Base-by-base conservation (phyloP, 2,888 invertebrate species). In the Nemotelus nigrinus region DNA sequence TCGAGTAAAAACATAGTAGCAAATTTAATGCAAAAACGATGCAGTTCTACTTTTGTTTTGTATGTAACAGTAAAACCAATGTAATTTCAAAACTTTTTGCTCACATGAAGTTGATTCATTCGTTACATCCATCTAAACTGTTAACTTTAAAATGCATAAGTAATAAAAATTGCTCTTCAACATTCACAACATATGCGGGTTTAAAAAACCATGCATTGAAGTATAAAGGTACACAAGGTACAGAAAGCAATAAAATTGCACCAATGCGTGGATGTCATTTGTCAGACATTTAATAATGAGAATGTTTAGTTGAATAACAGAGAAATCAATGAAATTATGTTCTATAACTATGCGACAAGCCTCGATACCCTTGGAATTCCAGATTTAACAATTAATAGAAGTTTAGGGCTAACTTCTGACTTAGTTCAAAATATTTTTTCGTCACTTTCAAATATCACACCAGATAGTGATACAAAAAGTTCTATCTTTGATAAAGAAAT, bases 151-250 rank as follows among this genome's bases (percentile, higher is more conserved):
- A 64, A 41, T 74, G 74, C 41, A 60, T 75, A 44, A 41, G 50
- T 50, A 63, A 75, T 63, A 60, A 60, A 63, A 60, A 50, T 63
- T 75, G 64, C 48, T 8, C 45, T 43, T 47, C 25, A 47, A 64
- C 63, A n/a, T 75, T 63, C 41, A 75, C 39, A 5, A 75, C 63
- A 41, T 76, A 53, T 65, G 65, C 55, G 7, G 76, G 76, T 41
- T 65, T 76, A 63, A 25, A 44, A 50, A 76, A 55, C 39, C 76
- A 76, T 76, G 50, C 65, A 55, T n/a, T 76, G 55, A 76, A 76
- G 53, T 65, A 55, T 53, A 63, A 39, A 63, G n/a, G n/a, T n/a
- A n/a, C n/a, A n/a, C n/a, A n/a, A n/a, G n/a, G n/a, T n/a, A n/a
- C n/a, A n/a, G n/a, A n/a, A n/a, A n/a, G n/a, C n/a, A n/a, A n/a